A percentile compares a stretch with the other conserved stretches of the same genome.
These are phyloP conservation scores for Malachius bipustulatus DNA, from an alignment of 2,888 invertebrate genomes.

Conservation along the genomic window DNA sequence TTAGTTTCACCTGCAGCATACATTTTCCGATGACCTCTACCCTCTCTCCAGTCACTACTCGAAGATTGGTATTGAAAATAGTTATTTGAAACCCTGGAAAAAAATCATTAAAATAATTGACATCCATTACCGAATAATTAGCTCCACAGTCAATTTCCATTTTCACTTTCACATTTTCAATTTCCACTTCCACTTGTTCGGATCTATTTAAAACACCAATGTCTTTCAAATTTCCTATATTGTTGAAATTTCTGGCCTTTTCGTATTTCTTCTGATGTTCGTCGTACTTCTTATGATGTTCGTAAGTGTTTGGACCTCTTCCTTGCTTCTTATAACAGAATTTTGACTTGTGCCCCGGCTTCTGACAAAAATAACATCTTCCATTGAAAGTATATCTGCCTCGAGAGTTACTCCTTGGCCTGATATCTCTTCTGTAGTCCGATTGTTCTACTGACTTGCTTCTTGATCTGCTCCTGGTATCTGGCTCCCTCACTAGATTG, in stretches of 20 bases:
- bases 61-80: not conserved
- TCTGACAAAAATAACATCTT: no score
- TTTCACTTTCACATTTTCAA: not conserved
- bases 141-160: constrained; percentile 11
- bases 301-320: no score
- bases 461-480: no score
- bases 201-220: not conserved
- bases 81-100: not conserved
- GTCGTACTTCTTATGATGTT: no score
- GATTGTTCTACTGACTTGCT: no score
- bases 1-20: constrained; percentile 7
- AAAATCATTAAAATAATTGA: constrained; percentile 1
- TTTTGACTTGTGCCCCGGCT: no score
- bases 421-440: no score
- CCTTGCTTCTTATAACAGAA: no score
- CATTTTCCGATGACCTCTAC: constrained; percentile 4
- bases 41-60: constrained; percentile 4
- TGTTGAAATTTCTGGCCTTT: no score
- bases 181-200: not conserved
- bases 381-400: no score
- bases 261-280: not conserved
- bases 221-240: not conserved
- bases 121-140: constrained; percentile 1
- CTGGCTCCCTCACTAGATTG: no score
- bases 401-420: no score